Evolutionary conservation across 2,797 vertebrate species (phyloP).

Genomic region (Urosaurus nigricauda): DNA sequence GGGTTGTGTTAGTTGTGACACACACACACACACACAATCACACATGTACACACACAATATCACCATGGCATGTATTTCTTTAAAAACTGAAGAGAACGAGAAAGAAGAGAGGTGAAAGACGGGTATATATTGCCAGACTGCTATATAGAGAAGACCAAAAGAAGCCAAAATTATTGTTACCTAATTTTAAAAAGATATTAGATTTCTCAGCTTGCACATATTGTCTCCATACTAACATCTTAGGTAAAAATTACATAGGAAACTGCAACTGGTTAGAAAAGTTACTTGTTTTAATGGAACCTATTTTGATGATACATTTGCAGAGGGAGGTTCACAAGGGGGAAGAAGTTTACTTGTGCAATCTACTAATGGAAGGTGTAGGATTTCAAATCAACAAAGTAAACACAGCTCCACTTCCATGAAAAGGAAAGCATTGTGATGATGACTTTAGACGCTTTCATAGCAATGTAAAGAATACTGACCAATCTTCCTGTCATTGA

Average conservation of each 20-base stretch:
- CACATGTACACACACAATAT: constrained; percentile 62
- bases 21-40: constrained; percentile 56
- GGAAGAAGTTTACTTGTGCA: not conserved
- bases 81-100: not conserved
- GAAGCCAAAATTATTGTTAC: constrained; percentile 6
- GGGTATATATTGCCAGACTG: constrained; percentile 53
- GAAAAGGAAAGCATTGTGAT: not conserved
- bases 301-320: not conserved
- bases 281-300: not conserved
- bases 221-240: not conserved
- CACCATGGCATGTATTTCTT: constrained; percentile 66
- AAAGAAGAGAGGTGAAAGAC: constrained; percentile 56
- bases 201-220: not conserved
- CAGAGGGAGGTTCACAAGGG: not conserved
- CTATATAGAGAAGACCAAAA: constrained; percentile 79
- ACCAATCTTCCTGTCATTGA: no score
- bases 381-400: not conserved
- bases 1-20: constrained; percentile 88
- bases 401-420: not conserved
- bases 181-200: not conserved
- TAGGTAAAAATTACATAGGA: constrained; percentile 6
- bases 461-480: no score
- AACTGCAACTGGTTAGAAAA: not conserved
- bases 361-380: not conserved
- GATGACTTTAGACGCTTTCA: not conserved